Conservation (phyloP, 2,888 invertebrate species). For the Branchipolynoe longqiensis region DNA sequence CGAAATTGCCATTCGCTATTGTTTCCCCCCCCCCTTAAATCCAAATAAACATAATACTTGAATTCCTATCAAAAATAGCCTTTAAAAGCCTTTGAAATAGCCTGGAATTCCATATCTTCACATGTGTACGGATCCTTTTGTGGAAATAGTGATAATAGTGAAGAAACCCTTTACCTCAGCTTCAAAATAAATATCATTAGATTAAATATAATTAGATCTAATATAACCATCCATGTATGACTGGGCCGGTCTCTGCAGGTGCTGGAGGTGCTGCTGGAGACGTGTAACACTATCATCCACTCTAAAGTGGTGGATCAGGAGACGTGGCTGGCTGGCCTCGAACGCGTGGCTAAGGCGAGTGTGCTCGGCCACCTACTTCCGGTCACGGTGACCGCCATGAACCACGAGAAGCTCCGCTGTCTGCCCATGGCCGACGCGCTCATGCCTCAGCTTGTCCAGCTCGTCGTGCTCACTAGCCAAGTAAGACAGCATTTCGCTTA, state of each 20-base stretch:
- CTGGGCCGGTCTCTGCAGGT: constrained; percentile 72
- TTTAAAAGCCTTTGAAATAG: too few species aligned
- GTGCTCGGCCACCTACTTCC: constrained; percentile 80
- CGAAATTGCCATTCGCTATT: too few species aligned
- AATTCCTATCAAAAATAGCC: too few species aligned
- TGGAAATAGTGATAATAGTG: too few species aligned
- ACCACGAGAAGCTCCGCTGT: constrained; percentile 76
- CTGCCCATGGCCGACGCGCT: constrained; percentile 76
- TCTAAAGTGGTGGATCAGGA: constrained; percentile 73
- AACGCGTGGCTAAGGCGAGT: constrained; percentile 79
- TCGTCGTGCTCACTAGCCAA: constrained; percentile 80
- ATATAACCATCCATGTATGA: too few species aligned
- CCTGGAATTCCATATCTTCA: too few species aligned
- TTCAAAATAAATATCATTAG: too few species aligned
- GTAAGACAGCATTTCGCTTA: constrained; percentile 71
- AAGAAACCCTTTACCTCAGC: too few species aligned
- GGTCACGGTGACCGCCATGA: constrained; percentile 77
- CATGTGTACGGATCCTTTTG: too few species aligned
- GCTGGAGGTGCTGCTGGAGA: constrained; percentile 77
- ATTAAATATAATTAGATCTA: too few species aligned
- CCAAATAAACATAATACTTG: too few species aligned
- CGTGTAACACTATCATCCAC: constrained; percentile 74
- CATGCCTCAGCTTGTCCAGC: constrained; percentile 78
- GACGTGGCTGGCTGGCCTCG: constrained; percentile 75
- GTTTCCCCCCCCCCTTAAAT: too few species aligned